Evolutionary conservation across 2,113 vertebrate species (phyloP).

Genomic region (Tylochromis polylepis): DNA sequence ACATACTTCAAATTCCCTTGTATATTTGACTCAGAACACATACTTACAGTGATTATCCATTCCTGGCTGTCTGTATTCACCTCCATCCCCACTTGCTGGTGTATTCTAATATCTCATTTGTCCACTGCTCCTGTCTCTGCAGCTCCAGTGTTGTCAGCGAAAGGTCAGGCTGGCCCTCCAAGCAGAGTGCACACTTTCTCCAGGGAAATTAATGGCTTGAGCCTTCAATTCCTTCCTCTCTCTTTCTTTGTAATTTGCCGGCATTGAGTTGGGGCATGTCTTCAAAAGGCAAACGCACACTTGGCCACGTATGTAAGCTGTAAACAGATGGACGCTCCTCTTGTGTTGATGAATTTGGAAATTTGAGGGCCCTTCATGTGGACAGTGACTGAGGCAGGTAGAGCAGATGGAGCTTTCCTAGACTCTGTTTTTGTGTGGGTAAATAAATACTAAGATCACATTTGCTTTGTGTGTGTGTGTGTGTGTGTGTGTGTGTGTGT

Average conservation of each 20-base stretch:
- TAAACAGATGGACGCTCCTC: slow-evolving; percentile 13
- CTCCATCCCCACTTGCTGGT: slow-evolving; percentile 36
- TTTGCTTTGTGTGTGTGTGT: background rate
- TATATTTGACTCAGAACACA: background rate
- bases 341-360: slow-evolving; percentile 45
- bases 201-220: slow-evolving; percentile 75
- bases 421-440: background rate
- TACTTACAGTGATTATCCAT: slow-evolving; percentile 15
- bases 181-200: slow-evolving; percentile 64
- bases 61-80: slow-evolving; percentile 12
- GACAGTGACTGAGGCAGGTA: background rate
- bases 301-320: background rate
- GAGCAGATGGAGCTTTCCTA: background rate
- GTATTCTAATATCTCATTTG: slow-evolving; percentile 70
- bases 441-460: background rate
- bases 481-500: background rate
- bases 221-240: slow-evolving; percentile 56
- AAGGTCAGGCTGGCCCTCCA: slow-evolving; percentile 73
- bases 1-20: background rate
- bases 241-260: slow-evolving; percentile 60
- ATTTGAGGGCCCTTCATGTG: background rate
- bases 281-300: slow-evolving; percentile 53
- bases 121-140: slow-evolving; percentile 59
- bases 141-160: slow-evolving; percentile 62
- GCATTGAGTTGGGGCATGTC: slow-evolving; percentile 63